phyloP scores from a whole-genome alignment of 2,113 vertebrate species.

The Anarrhichthys ocellatus region DNA sequence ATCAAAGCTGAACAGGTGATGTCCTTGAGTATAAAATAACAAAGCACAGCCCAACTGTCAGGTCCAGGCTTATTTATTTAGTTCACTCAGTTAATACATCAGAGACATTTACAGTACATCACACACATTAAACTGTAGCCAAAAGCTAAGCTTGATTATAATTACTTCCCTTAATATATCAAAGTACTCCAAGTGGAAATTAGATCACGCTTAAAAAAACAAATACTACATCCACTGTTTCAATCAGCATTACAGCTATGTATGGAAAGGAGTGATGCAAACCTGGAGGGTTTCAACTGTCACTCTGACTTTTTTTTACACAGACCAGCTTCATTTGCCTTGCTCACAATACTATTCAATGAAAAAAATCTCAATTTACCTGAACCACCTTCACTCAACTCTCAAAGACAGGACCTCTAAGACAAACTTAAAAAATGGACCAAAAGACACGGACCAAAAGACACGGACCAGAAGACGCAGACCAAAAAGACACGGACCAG shows the following conservation, averaged over 20 bases:
- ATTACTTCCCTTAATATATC: background rate
- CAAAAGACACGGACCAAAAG: background rate
- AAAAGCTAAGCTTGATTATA: background rate
- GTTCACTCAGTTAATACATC: conserved; percentile 7
- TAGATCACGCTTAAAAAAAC: background rate
- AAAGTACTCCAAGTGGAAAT: background rate
- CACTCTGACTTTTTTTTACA: background rate
- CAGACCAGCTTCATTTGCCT: background rate
- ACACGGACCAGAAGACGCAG: background rate
- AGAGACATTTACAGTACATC: conserved; percentile 3
- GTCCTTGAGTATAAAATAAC: background rate
- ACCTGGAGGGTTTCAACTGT: background rate
- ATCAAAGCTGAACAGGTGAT: background rate
- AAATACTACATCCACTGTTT: background rate
- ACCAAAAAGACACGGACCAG: background rate
- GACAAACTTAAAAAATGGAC: background rate
- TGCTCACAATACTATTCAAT: background rate
- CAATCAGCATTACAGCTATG: background rate
- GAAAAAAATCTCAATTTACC: background rate
- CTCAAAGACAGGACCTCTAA: background rate
- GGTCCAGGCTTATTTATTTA: conserved; percentile 6
- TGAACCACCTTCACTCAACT: conserved; percentile 4
- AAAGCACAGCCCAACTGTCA: background rate
- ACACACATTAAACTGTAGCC: background rate
- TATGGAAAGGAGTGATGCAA: background rate